Base-by-base conservation (phyloP, 2,888 invertebrate species). In the Hydrotaea diabolus region DNA sequence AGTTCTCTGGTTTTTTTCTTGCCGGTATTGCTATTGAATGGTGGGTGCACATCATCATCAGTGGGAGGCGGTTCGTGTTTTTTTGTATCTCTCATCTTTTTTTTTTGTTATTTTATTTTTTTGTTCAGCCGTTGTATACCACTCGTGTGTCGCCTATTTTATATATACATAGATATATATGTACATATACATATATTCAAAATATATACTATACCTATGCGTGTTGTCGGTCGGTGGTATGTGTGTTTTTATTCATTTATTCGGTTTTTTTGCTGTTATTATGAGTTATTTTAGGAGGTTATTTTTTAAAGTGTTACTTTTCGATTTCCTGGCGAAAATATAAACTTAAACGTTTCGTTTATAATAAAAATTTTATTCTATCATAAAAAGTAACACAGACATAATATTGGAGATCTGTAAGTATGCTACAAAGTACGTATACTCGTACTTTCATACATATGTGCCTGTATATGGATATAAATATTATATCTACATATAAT, bases 261-360 rank as follows among this genome's bases (percentile, higher is more conserved):
- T n/a, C n/a, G n/a, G n/a, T n/a, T n/a, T n/a, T n/a, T n/a, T n/a
- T n/a, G n/a, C n/a, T 23, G 26, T 59, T 59, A 59, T 59, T 59
- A 59, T 26, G 59, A 59, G 59, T 59, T 59, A 59, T 59, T 59
- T 59, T 59, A 59, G 59, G 59, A 59, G 26, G 23, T 59, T 59
- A 26, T 59, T 59, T n/a, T n/a, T 59, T 59, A 59, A 59, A 59
- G 59, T 59, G 59, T 59, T 59, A 59, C 59, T 59, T 59, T 59
- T 59, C 23, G 59, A 59, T 59, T 59, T 26, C 23, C 59, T 59
- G 23, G 11, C 59, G 59, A 59, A 59, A 23, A 15, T 15, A 59
- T 23, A 59, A 59, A 59, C 19, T 59, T 26, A 59, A 59, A 59
- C 26, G 23, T 59, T 59, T 11, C 59, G 8, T 59, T 59, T 23